Conservation (phyloP, 2,797 vertebrate species). For the Lerista edwardsae region DNA sequence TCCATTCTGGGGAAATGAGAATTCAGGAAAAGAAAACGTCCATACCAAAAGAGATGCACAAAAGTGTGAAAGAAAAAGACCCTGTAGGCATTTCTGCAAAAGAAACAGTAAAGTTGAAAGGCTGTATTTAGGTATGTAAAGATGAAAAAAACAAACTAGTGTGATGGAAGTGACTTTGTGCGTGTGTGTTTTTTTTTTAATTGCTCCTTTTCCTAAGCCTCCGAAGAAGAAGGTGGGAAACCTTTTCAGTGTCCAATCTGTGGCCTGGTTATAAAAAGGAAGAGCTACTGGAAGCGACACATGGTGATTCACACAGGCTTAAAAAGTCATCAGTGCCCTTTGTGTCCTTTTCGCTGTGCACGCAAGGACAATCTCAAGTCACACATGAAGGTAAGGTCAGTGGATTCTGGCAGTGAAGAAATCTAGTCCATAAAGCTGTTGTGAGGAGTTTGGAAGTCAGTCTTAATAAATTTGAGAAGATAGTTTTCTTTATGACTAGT, state of each 20-base stretch:
- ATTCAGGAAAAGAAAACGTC: background rate
- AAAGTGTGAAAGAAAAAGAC: slow-evolving; percentile 6
- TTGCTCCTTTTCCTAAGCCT: slow-evolving; percentile 78
- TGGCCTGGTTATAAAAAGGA: slow-evolving; percentile 98
- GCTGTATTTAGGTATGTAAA: slow-evolving; percentile 32
- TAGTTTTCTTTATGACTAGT: background rate
- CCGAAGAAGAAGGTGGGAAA: slow-evolving; percentile 97
- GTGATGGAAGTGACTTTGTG: slow-evolving; percentile 53
- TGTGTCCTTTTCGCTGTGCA: slow-evolving; percentile 98
- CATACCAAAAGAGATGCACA: background rate
- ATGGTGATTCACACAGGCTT: slow-evolving; percentile 99
- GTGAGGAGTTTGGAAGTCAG: background rate
- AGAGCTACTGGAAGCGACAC: slow-evolving; percentile 99
- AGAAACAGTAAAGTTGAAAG: slow-evolving; percentile 44
- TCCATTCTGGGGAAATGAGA: slow-evolving; percentile 25
- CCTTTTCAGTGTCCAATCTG: slow-evolving; percentile 99
- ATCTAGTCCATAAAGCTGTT: background rate
- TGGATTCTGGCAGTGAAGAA: background rate
- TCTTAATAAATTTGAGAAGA: background rate
- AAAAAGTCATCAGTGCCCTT: slow-evolving; percentile 98
- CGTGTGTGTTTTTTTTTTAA: slow-evolving; percentile 47
- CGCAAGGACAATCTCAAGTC: slow-evolving; percentile 99
- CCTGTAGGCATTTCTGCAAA: slow-evolving; percentile 29
- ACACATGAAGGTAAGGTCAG: slow-evolving; percentile 95
- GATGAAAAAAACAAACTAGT: slow-evolving; percentile 15